Percentiles rank a stretch among this genome's conserved stretches.
These are phyloP conservation scores for Orthosia gracilis DNA, from an alignment of 2,888 invertebrate species.

Conservation along the genomic window DNA sequence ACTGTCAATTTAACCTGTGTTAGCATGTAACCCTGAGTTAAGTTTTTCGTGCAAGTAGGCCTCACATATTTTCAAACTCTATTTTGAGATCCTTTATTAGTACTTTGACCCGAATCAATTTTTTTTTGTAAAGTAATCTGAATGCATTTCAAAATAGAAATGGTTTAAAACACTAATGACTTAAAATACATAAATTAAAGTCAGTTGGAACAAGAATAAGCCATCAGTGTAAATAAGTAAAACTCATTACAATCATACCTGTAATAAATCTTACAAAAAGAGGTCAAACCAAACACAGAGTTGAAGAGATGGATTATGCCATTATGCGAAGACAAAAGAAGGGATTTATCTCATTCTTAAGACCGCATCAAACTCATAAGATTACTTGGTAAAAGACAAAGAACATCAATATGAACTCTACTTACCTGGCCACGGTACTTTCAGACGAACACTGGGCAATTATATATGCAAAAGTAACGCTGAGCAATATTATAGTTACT, in stretches of 20 bases:
- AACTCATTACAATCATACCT: neutral
- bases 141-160: too few relatives aligned
- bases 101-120: too few relatives aligned
- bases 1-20: too few relatives aligned
- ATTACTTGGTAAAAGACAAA: conserved; percentile 17
- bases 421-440: neutral
- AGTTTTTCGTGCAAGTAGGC: too few relatives aligned
- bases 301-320: conserved; percentile 21
- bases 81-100: too few relatives aligned
- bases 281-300: conserved; percentile 12
- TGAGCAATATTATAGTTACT: neutral
- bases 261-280: conserved; percentile 6
- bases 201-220: too few relatives aligned
- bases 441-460: neutral
- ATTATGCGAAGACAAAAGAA: conserved; percentile 24
- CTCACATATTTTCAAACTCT: too few relatives aligned
- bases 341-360: conserved; percentile 16
- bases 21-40: too few relatives aligned
- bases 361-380: conserved; percentile 5
- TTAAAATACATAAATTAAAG: too few relatives aligned
- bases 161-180: too few relatives aligned
- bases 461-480: neutral
- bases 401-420: conserved; percentile 13
- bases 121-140: too few relatives aligned
- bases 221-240: neutral